Evolutionary conservation across 35 echinoderm and acorn worm species (phyloP).

Genomic region (Ophioderma brevispina): DNA sequence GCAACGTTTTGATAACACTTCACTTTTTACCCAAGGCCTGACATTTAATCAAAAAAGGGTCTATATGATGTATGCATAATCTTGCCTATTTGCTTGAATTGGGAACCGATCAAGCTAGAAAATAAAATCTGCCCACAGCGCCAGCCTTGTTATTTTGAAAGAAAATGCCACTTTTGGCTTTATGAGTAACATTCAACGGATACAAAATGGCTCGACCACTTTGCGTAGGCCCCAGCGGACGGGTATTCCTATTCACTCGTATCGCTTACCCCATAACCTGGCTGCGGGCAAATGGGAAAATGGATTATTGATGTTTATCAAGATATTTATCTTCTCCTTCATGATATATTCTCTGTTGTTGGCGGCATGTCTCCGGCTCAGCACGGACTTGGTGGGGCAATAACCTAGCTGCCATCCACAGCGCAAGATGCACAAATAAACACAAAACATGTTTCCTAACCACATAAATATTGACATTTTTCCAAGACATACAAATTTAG

Average conservation of each 20-base stretch:
- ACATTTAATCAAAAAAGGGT: slow-evolving; percentile 7
- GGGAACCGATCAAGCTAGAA: slow-evolving; percentile 2
- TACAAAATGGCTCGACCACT: slow-evolving; percentile 12
- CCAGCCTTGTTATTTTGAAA: slow-evolving; percentile 10
- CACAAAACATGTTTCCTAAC: not conserved
- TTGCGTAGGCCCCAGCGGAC: not conserved
- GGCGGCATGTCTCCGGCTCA: slow-evolving; percentile 10
- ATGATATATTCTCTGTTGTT: slow-evolving; percentile 11
- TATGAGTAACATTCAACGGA: slow-evolving; percentile 13
- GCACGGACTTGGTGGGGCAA: not conserved
- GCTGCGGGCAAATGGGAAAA: slow-evolving; percentile 12
- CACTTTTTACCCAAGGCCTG: not conserved
- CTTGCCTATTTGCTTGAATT: not conserved
- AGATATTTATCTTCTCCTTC: slow-evolving; percentile 6
- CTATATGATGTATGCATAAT: slow-evolving; percentile 11
- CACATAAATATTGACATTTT: slow-evolving; percentile 11
- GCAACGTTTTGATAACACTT: slow-evolving; percentile 7
- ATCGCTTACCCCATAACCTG: slow-evolving; percentile 12
- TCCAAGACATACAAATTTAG: not conserved
- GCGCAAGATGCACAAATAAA: slow-evolving; percentile 4
- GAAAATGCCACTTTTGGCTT: slow-evolving; percentile 9
- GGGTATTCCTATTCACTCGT: slow-evolving; percentile 9
- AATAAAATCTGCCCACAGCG: slow-evolving; percentile 9
- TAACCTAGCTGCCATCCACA: not conserved
- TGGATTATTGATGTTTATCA: slow-evolving; percentile 14